A percentile compares a stretch with the other conserved stretches of the same genome.
phyloP scores from a whole-genome alignment of 1,140 invertebrate genomes.

The Epicauta chinensis region DNA sequence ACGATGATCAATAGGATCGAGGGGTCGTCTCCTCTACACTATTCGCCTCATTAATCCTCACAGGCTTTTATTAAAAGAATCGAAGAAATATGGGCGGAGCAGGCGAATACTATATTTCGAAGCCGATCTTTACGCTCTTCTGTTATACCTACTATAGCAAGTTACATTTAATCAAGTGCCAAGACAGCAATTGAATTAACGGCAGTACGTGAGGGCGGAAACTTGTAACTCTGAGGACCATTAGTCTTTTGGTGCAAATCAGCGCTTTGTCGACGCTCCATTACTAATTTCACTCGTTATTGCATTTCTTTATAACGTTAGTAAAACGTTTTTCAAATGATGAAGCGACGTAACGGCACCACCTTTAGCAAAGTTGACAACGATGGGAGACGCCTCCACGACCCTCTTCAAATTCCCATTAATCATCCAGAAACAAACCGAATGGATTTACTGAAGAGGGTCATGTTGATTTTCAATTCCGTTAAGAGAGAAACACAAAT shows the following conservation, averaged over 20 bases:
- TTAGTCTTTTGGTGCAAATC: slow-evolving; percentile 37
- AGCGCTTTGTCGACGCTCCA: slow-evolving; percentile 29
- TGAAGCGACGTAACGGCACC: too few species aligned
- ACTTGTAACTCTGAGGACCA: slow-evolving; percentile 36
- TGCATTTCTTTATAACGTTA: slow-evolving; percentile 8
- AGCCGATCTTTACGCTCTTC: background rate
- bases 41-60: slow-evolving; percentile 36
- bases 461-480: too few species aligned
- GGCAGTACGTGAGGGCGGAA: slow-evolving; percentile 34
- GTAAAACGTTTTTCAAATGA: too few species aligned
- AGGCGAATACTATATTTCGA: slow-evolving; percentile 16
- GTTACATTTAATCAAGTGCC: slow-evolving; percentile 38
- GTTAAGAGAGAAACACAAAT: too few species aligned
- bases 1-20: slow-evolving; percentile 31
- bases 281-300: slow-evolving; percentile 17
- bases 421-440: background rate
- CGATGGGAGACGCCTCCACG: background rate
- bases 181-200: slow-evolving; percentile 37
- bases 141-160: slow-evolving; percentile 9
- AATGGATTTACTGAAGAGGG: background rate
- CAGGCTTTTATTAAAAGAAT: slow-evolving; percentile 37
- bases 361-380: background rate
- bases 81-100: slow-evolving; percentile 36
- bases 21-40: slow-evolving; percentile 18
- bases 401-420: slow-evolving; percentile 2